Evolutionary conservation across 1,140 invertebrate species (phyloP), one percentile per base, ranked within the genome.

Genomic region (Parapsyche elsis): DNA sequence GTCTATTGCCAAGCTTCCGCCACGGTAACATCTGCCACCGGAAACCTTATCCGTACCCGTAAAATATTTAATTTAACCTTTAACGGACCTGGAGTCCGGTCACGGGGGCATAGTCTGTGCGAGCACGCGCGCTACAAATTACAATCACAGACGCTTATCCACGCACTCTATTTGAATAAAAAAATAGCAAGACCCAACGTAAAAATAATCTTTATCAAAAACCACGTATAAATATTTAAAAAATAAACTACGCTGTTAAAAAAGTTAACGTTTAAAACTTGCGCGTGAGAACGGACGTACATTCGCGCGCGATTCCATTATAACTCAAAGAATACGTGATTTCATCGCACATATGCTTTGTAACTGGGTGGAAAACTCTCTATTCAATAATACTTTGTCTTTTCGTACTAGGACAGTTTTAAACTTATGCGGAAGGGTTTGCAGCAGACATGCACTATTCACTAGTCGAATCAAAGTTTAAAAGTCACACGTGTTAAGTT

Each of bases 361-460:
- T 61, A 61, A 61, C 57, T 61, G 21, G 1, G 21, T 19, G 57
- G 1, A 21, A 61, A 61, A 19, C 57, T 38, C 57, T 38, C 57
- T 61, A 61, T 61, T 61, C 57, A 61, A 61, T 61, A 61, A 61
- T 61, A 61, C 57, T 61, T 19, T 61, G 57, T 61, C 57, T 61
- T 61, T 19, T 61, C 9, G 5, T 14, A 9, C 49, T 19, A 10
- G 12, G 12, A 38, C 1, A 4, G 30, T 38, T 38, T 38, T 38
- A 38, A 38, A 38, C 30, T 38, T 38, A 7, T 38, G 30, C 7
- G 30, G 7, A 7, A 38, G 30, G 1, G 2, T 38, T 7, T 38
- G 30, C 2, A 38, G 57, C 10, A 19, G 19, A 61, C n/a, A 19
- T 61, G 57, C 16, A 19, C 57, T 5, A 9, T 19, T 7, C 1